These are phyloP conservation scores for Drosophila quadrilineata DNA, from an alignment of 1,140 invertebrate species.

Conservation along the genomic window DNA sequence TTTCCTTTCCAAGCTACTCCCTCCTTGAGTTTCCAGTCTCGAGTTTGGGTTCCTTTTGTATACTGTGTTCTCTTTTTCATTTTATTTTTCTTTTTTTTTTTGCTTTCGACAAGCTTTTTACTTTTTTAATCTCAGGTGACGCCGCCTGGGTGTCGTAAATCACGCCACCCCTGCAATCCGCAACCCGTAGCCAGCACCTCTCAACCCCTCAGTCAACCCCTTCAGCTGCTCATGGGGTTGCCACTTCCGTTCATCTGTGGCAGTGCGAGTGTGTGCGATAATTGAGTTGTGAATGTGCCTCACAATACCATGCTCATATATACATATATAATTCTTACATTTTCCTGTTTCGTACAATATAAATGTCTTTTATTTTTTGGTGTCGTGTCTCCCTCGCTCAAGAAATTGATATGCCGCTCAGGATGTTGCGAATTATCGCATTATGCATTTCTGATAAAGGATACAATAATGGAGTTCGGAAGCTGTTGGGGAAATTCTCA, in stretches of 20 bases:
- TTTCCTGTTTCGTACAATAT: too few relatives aligned
- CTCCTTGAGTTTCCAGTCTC: too few relatives aligned
- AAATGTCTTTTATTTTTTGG: slow-evolving; percentile 3
- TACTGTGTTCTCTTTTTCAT: too few relatives aligned
- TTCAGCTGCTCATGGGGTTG: slow-evolving; percentile 60
- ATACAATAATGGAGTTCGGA: background rate
- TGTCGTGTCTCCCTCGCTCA: background rate
- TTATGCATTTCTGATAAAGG: slow-evolving; percentile 52
- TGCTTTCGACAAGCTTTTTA: slow-evolving; percentile 75
- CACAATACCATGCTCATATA: slow-evolving; percentile 29
- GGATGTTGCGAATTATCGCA: slow-evolving; percentile 71
- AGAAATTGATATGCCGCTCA: slow-evolving; percentile 61
- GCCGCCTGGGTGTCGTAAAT: slow-evolving; percentile 81
- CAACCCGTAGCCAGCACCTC: slow-evolving; percentile 11
- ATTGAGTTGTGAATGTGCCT: slow-evolving; percentile 72
- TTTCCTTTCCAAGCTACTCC: too few relatives aligned
- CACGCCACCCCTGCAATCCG: slow-evolving; percentile 52
- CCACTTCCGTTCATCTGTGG: background rate
- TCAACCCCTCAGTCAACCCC: background rate
- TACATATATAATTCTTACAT: background rate
- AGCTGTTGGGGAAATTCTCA: background rate
- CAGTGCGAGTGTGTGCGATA: slow-evolving; percentile 55
- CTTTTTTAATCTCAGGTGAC: slow-evolving; percentile 81
- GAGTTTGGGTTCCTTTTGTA: too few relatives aligned
- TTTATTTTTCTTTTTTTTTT: slow-evolving; percentile 35